These are phyloP conservation scores for Sinodicranocentrus sp. DNA, from an alignment of 2,888 invertebrate genomes.

Conservation along the genomic window DNA sequence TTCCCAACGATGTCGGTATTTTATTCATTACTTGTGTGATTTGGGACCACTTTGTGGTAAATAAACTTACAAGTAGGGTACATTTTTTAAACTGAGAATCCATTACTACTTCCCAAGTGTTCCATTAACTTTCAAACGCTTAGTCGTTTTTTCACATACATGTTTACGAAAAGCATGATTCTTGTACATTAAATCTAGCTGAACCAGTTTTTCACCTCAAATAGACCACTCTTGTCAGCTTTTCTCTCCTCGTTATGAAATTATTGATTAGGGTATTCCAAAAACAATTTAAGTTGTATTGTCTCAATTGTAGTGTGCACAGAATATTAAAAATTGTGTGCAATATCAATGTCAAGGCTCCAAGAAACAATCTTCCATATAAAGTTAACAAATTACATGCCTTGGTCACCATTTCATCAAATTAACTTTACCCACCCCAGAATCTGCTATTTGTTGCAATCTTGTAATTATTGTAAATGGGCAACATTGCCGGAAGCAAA, in stretches of 20 bases:
- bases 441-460: not conserved
- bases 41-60: conserved; percentile 61
- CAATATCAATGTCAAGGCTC: not conserved
- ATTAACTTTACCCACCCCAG: not conserved
- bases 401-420: no score
- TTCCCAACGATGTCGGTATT: conserved; percentile 38
- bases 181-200: not conserved
- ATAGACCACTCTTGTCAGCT: no score
- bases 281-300: not conserved
- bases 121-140: conserved; percentile 24
- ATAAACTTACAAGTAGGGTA: conserved; percentile 10
- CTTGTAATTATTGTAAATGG: no score
- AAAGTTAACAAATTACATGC: no score
- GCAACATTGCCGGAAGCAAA: not conserved
- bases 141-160: not conserved
- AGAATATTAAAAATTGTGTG: not conserved
- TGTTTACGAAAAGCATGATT: not conserved
- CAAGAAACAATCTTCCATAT: no score
- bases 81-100: conserved; percentile 26
- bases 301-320: not conserved
- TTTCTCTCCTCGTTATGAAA: no score
- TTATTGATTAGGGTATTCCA: not conserved
- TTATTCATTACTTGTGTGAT: conserved; percentile 52
- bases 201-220: not conserved
- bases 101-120: conserved; percentile 41